Conservation (phyloP, 1,140 invertebrate species). For the Ridgeia piscesae region DNA sequence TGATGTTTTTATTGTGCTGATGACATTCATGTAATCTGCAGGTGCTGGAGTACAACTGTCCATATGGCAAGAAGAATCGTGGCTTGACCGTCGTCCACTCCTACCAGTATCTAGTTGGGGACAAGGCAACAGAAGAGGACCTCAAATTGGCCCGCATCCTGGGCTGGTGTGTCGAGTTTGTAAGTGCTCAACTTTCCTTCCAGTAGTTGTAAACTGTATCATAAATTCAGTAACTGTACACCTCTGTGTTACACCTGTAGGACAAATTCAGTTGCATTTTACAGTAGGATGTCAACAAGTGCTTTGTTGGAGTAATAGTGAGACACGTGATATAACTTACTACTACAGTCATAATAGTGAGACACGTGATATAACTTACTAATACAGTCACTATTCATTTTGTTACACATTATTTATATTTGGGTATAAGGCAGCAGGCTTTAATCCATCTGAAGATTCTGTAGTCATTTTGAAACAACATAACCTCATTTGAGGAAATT, state of each 20-base stretch:
- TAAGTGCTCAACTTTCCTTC: constrained; percentile 58
- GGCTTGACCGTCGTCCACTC: constrained; percentile 78
- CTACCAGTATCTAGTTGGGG: constrained; percentile 76
- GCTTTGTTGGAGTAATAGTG: neutral
- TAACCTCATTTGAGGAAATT: neutral
- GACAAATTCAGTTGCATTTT: neutral
- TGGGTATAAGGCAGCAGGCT: no score
- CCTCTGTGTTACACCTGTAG: neutral
- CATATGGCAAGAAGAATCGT: constrained; percentile 66
- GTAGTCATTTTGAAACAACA: no score
- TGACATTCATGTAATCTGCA: constrained; percentile 33
- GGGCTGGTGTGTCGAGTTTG: constrained; percentile 94
- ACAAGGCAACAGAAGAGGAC: constrained; percentile 78
- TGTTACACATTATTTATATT: no score
- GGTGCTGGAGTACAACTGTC: constrained; percentile 63
- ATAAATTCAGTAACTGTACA: neutral
- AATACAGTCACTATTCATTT: no score
- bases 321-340: no score
- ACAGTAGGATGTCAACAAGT: neutral
- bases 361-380: no score
- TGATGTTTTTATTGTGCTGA: constrained; percentile 20
- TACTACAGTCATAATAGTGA: neutral
- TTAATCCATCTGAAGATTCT: no score
- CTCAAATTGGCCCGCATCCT: constrained; percentile 78
- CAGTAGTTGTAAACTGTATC: neutral